A percentile compares a stretch with the other conserved stretches of the same genome.
These are phyloP conservation scores for Manacus vitellinus DNA, from an alignment of 2,113 vertebrate species.

Conservation along the genomic window DNA sequence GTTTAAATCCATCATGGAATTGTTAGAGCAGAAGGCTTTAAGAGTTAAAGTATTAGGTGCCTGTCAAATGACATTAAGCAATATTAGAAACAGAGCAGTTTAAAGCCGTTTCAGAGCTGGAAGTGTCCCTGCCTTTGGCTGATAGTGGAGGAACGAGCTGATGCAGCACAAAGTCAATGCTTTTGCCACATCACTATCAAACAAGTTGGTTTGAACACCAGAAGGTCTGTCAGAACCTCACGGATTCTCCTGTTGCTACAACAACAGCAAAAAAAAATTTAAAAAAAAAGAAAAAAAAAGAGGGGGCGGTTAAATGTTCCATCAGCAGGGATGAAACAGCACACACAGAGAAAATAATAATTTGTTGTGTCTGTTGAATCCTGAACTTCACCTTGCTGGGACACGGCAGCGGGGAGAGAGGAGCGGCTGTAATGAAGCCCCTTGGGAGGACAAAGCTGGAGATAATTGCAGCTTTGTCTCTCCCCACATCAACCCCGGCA, in stretches of 20 bases:
- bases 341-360: neutral
- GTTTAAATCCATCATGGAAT: neutral
- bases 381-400: neutral
- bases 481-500: neutral
- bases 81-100: neutral
- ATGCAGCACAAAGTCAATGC: neutral
- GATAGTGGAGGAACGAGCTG: neutral
- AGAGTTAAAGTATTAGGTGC: neutral
- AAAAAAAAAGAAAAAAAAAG: neutral
- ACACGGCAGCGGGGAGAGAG: neutral
- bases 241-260: neutral
- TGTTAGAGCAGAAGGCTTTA: neutral
- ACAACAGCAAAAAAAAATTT: neutral
- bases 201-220: neutral
- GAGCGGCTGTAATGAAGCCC: slow-evolving; percentile 33
- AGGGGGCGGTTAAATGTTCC: neutral
- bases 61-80: neutral
- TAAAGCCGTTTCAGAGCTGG: neutral
- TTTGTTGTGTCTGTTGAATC: neutral
- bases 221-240: neutral
- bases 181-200: neutral
- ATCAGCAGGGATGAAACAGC: neutral
- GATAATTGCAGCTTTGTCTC: slow-evolving; percentile 39
- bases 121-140: neutral
- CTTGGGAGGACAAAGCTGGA: neutral